Evolutionary conservation across 1,140 invertebrate species (phyloP).

Genomic region (silkworm (Bombyx mori)): ASM3026992v2 NC_085128.1:7251501-7252000

Average conservation of each 20-base stretch:
- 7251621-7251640: constrained; percentile 33
- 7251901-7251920: constrained; percentile 17
- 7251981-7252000: constrained; percentile 16
- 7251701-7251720: constrained; percentile 5
- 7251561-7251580: constrained; percentile 31
- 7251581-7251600: constrained; percentile 32
- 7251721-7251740: too few species aligned
- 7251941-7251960: constrained; percentile 27
- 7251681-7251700: constrained; percentile 3
- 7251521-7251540: constrained; percentile 28
- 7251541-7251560: constrained; percentile 39
- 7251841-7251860: constrained; percentile 26
- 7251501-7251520: constrained; percentile 15
- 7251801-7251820: constrained; percentile 15
- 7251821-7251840: constrained; percentile 30
- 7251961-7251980: constrained; percentile 24
- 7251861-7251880: constrained; percentile 31
- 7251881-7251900: constrained; percentile 20
- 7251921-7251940: constrained; percentile 16
- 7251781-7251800: constrained; percentile 1
- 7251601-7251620: constrained; percentile 35
- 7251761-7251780: constrained; percentile 10
- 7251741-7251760: too few species aligned
- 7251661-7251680: too few species aligned
- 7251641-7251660: constrained; percentile 13